Conservation (phyloP, 2,888 invertebrate genomes). For the Eupeodes luniger region DNA sequence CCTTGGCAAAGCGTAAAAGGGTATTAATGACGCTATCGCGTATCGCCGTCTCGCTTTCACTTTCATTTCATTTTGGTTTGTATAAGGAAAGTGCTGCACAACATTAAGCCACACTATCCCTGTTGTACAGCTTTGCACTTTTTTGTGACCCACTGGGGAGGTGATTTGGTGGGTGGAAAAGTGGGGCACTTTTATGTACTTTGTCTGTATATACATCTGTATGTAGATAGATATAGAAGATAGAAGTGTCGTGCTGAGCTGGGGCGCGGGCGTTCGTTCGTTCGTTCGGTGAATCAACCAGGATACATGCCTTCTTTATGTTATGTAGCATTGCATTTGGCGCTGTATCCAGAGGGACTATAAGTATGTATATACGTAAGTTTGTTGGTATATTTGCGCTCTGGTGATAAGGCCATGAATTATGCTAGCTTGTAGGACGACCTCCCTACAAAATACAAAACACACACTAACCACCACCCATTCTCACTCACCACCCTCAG, state of each 20-base stretch:
- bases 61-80: conserved; percentile 42
- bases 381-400: conserved; percentile 41
- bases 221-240: not conserved
- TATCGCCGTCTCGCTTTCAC: conserved; percentile 68
- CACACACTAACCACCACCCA: conserved; percentile 15
- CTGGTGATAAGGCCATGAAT: conserved; percentile 72
- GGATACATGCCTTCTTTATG: conserved; percentile 71
- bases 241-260: not conserved
- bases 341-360: conserved; percentile 41
- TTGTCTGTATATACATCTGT: conserved; percentile 34
- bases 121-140: conserved; percentile 71
- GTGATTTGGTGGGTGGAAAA: conserved; percentile 72
- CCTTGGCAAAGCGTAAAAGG: conserved; percentile 83
- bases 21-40: conserved; percentile 77
- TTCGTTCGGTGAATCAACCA: conserved; percentile 59
- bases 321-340: conserved; percentile 71
- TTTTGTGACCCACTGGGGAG: conserved; percentile 74
- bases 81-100: conserved; percentile 61
- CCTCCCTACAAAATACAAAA: conserved; percentile 51
- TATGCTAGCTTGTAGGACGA: conserved; percentile 72
- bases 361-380: conserved; percentile 38
- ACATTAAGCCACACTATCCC: conserved; percentile 56
- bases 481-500: conserved; percentile 30
- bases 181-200: conserved; percentile 74
- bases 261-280: not conserved